These are phyloP conservation scores for Xanthia togata DNA, from an alignment of 2,888 invertebrate species.

Conservation along the genomic window DNA sequence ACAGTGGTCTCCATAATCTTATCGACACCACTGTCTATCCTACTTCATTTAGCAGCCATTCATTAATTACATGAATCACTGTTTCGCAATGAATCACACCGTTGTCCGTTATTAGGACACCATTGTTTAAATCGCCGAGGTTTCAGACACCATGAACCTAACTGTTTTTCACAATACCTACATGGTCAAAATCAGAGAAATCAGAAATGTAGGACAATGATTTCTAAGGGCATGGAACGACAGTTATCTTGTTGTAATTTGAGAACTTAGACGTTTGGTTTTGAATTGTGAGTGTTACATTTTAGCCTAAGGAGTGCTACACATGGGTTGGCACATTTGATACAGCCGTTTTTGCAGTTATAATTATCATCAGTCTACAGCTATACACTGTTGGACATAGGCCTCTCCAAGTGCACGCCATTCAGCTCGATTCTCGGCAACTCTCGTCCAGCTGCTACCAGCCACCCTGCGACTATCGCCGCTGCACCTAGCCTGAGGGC, in stretches of 20 bases:
- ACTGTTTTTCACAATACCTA: slow-evolving; percentile 61
- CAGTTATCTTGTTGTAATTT: neutral
- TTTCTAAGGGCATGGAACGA: neutral
- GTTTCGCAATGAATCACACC: slow-evolving; percentile 48
- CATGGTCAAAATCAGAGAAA: slow-evolving; percentile 24
- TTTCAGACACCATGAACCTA: slow-evolving; percentile 58
- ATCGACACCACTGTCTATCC: neutral
- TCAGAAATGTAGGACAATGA: slow-evolving; percentile 40
- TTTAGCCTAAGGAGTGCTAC: neutral
- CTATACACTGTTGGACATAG: neutral
- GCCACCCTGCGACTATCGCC: neutral
- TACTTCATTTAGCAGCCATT: slow-evolving; percentile 23
- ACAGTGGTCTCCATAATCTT: too few species aligned
- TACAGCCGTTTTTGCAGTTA: neutral
- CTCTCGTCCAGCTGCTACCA: neutral
- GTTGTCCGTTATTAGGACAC: slow-evolving; percentile 62
- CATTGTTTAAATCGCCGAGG: slow-evolving; percentile 61
- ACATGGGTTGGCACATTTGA: neutral
- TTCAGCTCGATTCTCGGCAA: neutral
- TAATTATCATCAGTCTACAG: neutral
- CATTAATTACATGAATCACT: slow-evolving; percentile 55
- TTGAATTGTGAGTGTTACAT: neutral
- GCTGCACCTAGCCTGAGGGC: neutral
- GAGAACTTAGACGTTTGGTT: neutral
- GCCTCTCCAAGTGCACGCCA: neutral